Conservation (phyloP, 2,888 invertebrate genomes). For the Microchrysa polita region DNA sequence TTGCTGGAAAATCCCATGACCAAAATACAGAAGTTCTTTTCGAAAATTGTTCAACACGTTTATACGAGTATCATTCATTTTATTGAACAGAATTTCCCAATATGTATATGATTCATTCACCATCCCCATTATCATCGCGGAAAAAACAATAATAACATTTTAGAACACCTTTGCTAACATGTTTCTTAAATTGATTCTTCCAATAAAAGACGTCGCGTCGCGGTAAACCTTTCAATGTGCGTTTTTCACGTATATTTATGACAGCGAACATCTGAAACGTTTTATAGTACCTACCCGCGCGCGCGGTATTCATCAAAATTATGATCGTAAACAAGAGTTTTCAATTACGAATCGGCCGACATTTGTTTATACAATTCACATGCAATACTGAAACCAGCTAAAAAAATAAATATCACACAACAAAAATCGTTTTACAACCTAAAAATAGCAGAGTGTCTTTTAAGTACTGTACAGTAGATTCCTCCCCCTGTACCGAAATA, state of each 20-base stretch:
- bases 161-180: background rate
- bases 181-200: conserved; percentile 17
- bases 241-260: background rate
- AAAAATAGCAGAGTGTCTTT: conserved; percentile 2
- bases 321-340: conserved; percentile 42
- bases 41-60: too few relatives aligned
- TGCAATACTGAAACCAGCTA: background rate
- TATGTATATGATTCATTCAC: too few relatives aligned
- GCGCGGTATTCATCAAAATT: conserved; percentile 6
- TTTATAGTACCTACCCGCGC: conserved; percentile 26
- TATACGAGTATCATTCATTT: too few relatives aligned
- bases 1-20: too few relatives aligned
- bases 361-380: too few relatives aligned
- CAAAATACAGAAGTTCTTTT: too few relatives aligned
- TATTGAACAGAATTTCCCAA: too few relatives aligned
- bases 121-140: too few relatives aligned
- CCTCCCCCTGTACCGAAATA: background rate
- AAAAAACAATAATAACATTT: too few relatives aligned
- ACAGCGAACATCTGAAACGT: conserved; percentile 35
- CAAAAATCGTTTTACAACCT: conserved; percentile 16
- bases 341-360: conserved; percentile 25
- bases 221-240: too few relatives aligned
- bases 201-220: background rate
- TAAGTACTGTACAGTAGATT: background rate
- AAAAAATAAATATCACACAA: conserved; percentile 2